phyloP scores from a whole-genome alignment of 92 coral and sea anemone species.

The Galaxea fascicularis region DNA sequence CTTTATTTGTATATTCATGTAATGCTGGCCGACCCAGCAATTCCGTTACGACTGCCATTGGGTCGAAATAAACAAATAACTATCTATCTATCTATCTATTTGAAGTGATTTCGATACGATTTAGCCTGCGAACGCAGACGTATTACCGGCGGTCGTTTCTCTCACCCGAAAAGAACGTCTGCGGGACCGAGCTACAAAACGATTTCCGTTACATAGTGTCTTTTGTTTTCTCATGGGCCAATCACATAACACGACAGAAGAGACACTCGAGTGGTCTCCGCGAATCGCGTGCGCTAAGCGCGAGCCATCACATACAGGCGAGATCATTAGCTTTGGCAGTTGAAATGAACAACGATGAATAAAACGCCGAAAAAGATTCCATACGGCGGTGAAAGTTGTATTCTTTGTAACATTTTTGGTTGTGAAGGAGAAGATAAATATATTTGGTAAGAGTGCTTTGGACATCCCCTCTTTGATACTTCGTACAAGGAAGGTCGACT shows the following conservation, averaged over 20 bases:
- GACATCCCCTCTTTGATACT: conserved; percentile 12
- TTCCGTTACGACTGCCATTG: too few species aligned
- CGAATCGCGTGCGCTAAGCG: background rate
- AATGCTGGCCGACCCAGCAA: too few species aligned
- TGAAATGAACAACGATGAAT: conserved; percentile 11
- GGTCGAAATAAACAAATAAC: too few species aligned
- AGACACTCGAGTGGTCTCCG: background rate
- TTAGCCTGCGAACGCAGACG: background rate
- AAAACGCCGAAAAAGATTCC: conserved; percentile 36
- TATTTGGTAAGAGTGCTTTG: conserved; percentile 33
- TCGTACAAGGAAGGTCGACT: conserved; percentile 21
- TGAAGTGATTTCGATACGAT: too few species aligned
- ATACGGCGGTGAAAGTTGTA: background rate
- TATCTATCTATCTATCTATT: too few species aligned
- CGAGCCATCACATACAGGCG: too few species aligned
- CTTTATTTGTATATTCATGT: too few species aligned
- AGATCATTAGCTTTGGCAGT: conserved; percentile 5
- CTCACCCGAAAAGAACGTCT: background rate
- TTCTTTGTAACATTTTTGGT: background rate
- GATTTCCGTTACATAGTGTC: background rate
- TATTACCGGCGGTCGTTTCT: background rate
- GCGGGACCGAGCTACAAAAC: background rate
- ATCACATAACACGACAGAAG: background rate
- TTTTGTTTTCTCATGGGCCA: background rate
- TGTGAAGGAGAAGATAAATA: conserved; percentile 17